Percentiles rank a stretch among this genome's conserved stretches.
These are phyloP conservation scores for Apamea anceps DNA, from an alignment of 2,888 invertebrate species.

Conservation along the genomic window DNA sequence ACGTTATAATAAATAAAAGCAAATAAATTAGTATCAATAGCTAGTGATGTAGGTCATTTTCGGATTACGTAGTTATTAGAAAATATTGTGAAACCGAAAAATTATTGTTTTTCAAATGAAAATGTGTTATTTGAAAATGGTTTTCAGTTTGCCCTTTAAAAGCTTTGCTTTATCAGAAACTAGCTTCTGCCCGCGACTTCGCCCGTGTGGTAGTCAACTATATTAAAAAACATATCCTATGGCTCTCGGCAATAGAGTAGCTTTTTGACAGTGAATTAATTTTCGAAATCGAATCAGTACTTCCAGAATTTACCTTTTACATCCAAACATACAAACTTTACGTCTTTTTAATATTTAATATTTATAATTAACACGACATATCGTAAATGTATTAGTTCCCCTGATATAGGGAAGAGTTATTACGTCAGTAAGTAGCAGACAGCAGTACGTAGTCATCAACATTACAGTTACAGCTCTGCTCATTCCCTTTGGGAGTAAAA, in stretches of 20 bases:
- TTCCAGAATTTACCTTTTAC: no score
- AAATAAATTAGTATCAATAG: constrained; percentile 5
- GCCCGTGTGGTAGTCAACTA: no score
- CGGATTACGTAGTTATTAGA: background rate
- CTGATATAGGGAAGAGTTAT: background rate
- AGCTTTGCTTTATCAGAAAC: no score
- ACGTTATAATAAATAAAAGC: constrained; percentile 5
- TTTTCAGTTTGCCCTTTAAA: background rate
- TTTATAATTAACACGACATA: background rate
- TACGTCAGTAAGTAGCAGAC: no score
- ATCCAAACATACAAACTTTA: no score
- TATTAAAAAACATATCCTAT: no score
- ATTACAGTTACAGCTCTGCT: background rate
- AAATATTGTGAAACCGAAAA: constrained; percentile 7
- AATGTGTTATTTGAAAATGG: background rate
- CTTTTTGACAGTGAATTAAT: no score
- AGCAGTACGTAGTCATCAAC: background rate
- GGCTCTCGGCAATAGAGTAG: no score
- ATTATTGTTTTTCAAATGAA: background rate
- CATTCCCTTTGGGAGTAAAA: background rate
- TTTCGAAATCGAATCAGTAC: no score
- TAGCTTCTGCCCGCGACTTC: no score
- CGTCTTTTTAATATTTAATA: no score
- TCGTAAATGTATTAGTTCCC: background rate
- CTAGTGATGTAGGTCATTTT: background rate